These are phyloP conservation scores for Tychaedon coryphoeus DNA, from an alignment of 2,113 vertebrate genomes.

Conservation along the genomic window DNA sequence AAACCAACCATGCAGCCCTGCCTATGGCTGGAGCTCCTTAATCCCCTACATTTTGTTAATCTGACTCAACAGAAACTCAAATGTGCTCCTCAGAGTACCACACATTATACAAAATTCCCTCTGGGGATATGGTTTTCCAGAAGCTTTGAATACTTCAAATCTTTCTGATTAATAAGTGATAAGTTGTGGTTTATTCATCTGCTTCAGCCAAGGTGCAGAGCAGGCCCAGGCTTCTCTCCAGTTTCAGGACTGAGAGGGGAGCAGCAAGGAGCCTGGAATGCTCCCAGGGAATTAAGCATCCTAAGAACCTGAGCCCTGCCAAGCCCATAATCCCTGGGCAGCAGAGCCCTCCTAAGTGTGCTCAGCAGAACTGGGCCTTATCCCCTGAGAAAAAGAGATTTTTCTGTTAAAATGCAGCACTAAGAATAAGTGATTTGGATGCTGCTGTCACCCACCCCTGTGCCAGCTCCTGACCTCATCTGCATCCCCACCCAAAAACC, in stretches of 20 bases:
- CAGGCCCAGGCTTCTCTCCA: background rate
- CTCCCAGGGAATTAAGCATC: background rate
- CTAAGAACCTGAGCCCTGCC: background rate
- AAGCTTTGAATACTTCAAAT: slow-evolving; percentile 20
- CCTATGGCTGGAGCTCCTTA: background rate
- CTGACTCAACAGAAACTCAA: background rate
- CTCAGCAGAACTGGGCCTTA: background rate
- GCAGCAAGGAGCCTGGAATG: background rate
- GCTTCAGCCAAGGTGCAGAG: background rate
- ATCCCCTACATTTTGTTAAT: background rate
- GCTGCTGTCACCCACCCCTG: background rate
- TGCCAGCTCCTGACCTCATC: background rate
- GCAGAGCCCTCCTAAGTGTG: background rate
- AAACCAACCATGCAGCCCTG: background rate
- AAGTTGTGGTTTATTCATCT: slow-evolving; percentile 18
- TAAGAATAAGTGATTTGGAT: background rate
- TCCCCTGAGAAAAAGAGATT: background rate
- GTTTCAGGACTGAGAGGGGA: background rate
- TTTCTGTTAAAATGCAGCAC: background rate
- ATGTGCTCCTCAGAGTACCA: background rate
- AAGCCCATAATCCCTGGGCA: background rate
- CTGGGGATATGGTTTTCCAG: slow-evolving; percentile 10
- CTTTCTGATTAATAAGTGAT: slow-evolving; percentile 60
- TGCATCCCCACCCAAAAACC: background rate
- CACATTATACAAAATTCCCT: background rate